Evolutionary conservation across 2,888 invertebrate species (phyloP).

Genomic region (Caenorhabditis sp.): DNA sequence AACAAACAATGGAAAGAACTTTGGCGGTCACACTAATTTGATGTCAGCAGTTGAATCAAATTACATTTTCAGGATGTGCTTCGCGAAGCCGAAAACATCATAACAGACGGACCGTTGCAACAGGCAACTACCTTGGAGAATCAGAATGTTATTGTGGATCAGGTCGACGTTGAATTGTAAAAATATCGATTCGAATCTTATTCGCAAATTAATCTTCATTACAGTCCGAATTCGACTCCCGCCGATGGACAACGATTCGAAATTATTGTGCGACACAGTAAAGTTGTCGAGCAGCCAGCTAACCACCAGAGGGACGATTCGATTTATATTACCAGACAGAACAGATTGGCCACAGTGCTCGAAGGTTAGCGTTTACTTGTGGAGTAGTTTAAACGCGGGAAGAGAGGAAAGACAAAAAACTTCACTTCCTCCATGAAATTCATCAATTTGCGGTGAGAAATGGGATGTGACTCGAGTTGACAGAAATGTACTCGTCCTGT

Average conservation of each 20-base stretch:
- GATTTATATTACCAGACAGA: conserved; percentile 5
- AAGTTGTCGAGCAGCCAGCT: conserved; percentile 66
- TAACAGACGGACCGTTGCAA: conserved; percentile 67
- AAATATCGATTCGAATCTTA: background rate
- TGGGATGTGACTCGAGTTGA: conserved; percentile 19
- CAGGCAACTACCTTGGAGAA: conserved; percentile 49
- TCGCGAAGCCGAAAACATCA: conserved; percentile 65
- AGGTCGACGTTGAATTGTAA: conserved; percentile 68
- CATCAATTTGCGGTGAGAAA: conserved; percentile 20
- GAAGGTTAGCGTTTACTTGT: conserved; percentile 39
- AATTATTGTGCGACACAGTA: conserved; percentile 74
- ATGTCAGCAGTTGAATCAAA: background rate
- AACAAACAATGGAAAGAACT: background rate
- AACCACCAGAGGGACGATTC: conserved; percentile 48
- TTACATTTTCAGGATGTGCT: conserved; percentile 63
- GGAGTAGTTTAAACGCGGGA: background rate
- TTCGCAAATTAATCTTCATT: conserved; percentile 9
- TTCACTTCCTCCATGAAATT: conserved; percentile 8
- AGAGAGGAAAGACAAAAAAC: background rate
- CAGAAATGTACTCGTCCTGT: conserved; percentile 36
- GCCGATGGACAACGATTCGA: conserved; percentile 70
- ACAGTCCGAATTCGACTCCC: conserved; percentile 31
- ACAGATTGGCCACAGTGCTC: conserved; percentile 43
- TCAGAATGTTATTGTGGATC: conserved; percentile 66
- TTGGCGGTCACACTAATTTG: background rate